These are phyloP conservation scores for Neopelma chrysocephalum DNA, from an alignment of 2,797 vertebrate species.

Conservation along the genomic window DNA sequence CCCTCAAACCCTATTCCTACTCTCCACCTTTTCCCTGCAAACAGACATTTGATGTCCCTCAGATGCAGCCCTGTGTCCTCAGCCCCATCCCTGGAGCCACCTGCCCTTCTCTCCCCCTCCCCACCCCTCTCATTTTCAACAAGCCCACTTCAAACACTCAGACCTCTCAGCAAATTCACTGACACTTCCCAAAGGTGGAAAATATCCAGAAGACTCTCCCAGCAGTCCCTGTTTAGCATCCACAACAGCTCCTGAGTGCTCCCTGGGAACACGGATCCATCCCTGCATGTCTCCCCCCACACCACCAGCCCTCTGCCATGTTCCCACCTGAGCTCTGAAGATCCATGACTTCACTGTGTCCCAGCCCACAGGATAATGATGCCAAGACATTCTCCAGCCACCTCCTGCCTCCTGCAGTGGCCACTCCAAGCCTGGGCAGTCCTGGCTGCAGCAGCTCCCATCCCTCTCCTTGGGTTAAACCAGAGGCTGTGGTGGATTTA, in stretches of 20 bases:
- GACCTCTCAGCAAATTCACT: neutral
- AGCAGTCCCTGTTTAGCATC: neutral
- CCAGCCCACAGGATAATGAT: fast-evolving
- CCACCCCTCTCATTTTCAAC: neutral
- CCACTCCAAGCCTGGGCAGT: neutral
- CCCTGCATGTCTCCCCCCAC: fast-evolving
- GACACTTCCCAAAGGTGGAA: neutral
- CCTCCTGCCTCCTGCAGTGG: neutral
- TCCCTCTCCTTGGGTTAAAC: neutral
- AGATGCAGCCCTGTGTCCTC: neutral
- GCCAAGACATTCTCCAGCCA: fast-evolving
- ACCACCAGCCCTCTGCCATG: neutral
- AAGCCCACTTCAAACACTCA: neutral
- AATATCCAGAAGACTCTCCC: neutral
- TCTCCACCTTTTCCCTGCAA: neutral
- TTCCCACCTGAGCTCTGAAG: neutral
- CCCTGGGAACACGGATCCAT: fast-evolving
- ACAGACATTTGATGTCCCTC: neutral
- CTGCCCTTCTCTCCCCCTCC: neutral
- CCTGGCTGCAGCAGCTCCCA: neutral
- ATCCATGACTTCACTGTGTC: neutral
- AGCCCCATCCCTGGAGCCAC: neutral
- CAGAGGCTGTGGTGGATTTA: neutral
- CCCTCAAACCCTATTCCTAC: neutral
- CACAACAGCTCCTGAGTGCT: neutral